phyloP scores from a whole-genome alignment of 2,113 vertebrate species.

The Butorides virescens region DNA sequence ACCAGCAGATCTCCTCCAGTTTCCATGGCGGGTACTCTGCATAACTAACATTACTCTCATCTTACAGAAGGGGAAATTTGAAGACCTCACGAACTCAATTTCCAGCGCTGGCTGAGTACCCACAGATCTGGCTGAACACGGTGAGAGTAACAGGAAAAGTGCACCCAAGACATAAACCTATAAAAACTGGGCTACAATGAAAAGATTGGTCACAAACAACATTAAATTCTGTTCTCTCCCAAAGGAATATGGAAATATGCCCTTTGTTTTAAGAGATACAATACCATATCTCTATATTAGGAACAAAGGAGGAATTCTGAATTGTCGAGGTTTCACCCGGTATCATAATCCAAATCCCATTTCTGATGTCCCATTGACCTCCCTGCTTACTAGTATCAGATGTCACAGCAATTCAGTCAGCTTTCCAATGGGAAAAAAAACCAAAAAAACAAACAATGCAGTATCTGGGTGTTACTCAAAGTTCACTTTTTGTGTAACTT shows the following conservation, averaged over 20 bases:
- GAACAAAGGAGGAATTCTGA: not conserved
- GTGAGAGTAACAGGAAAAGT: not conserved
- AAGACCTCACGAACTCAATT: not conserved
- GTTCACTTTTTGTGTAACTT: not conserved
- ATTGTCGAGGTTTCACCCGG: fast-evolving
- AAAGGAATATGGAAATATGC: not conserved
- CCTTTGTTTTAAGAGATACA: not conserved
- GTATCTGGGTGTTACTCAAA: not conserved
- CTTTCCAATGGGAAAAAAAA: not conserved
- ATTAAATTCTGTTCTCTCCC: not conserved
- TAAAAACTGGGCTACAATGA: not conserved
- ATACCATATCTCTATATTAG: not conserved
- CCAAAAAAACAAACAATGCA: not conserved
- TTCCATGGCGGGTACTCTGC: fast-evolving
- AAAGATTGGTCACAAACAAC: not conserved
- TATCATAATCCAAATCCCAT: not conserved
- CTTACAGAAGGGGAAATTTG: not conserved
- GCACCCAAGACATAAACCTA: not conserved
- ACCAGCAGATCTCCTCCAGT: not conserved
- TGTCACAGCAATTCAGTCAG: not conserved
- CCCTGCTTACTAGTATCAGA: not conserved
- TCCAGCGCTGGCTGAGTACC: not conserved
- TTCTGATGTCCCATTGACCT: not conserved
- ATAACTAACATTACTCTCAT: not conserved
- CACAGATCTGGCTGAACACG: not conserved